Evolutionary conservation across 2,113 vertebrate species (phyloP), one percentile per base, ranked within the genome.

Genomic region (Nipponia nippon): DNA sequence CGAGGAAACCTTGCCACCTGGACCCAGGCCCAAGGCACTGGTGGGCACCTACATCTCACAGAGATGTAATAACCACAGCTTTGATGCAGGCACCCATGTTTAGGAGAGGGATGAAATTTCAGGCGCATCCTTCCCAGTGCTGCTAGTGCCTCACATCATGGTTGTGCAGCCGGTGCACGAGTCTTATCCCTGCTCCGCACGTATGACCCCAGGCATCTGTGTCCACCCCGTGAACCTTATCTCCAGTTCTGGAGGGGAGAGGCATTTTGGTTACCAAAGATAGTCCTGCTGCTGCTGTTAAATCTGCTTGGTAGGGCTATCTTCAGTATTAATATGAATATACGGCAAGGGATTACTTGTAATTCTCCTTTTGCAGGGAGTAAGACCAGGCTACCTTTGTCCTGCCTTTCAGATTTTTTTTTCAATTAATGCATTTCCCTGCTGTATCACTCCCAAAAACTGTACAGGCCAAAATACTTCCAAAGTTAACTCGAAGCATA

Each of bases 61-160:
- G 53, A 91, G 40, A 30, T 19, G 58, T 42, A 26, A 14, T 11
- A 69, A 34, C 18, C 3, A 2, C 62, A 76, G 44, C 38, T 65
- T 62, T 76, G 56, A 67, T 76, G 32, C 20, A 65, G 49, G 15
- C 38, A 80, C 12, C 29, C 40, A 2, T 8, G 12, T 27, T 77
- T 42, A 73, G 80, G 62, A 83, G 49, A 40, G 14, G 12, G 26
- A 25, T 4, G 3, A 70, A 69, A 61, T 30, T 49, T 47, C 0
- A 0, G 46, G 25, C 2, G 0, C 59, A 26, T 63, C 27, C 13
- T 78, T 78, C 50, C 25, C 4, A 1, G 15, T 21, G 42, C 55
- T 58, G 46, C 10, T 18, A 34, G 13, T 75, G 67, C 9, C 59
- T 73, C 53, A 5, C 3, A 1, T 10, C 3, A 4, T 0, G 0